Evolutionary conservation across 2,888 invertebrate species (phyloP).

Genomic region (Eupithecia tripunctaria): DNA sequence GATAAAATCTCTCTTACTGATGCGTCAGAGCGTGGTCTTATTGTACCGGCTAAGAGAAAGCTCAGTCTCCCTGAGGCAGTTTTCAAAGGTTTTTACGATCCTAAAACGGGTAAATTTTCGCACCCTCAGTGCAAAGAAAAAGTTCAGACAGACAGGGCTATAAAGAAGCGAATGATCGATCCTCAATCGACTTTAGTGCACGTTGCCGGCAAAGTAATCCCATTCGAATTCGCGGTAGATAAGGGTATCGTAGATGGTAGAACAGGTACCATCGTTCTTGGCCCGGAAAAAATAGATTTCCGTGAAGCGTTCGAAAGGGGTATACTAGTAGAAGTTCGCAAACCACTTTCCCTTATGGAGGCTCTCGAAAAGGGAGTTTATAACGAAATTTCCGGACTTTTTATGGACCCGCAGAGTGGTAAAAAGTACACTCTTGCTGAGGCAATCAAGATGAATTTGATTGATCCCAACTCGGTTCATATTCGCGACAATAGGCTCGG

Average conservation of each 20-base stretch:
- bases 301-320: slow-evolving; percentile 94
- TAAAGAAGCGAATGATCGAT: slow-evolving; percentile 93
- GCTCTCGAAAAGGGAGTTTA: slow-evolving; percentile 92
- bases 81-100: slow-evolving; percentile 96
- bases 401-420: slow-evolving; percentile 92
- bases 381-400: slow-evolving; percentile 90
- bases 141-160: slow-evolving; percentile 92
- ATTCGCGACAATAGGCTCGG: slow-evolving; percentile 91
- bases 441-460: slow-evolving; percentile 91
- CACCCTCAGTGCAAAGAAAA: slow-evolving; percentile 92
- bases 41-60: slow-evolving; percentile 92
- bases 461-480: slow-evolving; percentile 93
- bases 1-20: slow-evolving; percentile 91
- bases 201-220: slow-evolving; percentile 91
- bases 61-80: slow-evolving; percentile 94
- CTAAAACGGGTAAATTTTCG: slow-evolving; percentile 91
- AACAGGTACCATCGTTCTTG: slow-evolving; percentile 87
- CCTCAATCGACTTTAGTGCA: slow-evolving; percentile 93
- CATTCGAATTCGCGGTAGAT: slow-evolving; percentile 92
- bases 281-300: slow-evolving; percentile 89
- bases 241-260: slow-evolving; percentile 90
- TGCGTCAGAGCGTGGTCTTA: slow-evolving; percentile 92
- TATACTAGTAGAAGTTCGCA: slow-evolving; percentile 90
- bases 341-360: slow-evolving; percentile 92
- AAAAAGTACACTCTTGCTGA: slow-evolving; percentile 91